Base-by-base conservation (phyloP, 53 echinoderm and acorn worm genomes). In the Zoroaster sp. region DNA sequence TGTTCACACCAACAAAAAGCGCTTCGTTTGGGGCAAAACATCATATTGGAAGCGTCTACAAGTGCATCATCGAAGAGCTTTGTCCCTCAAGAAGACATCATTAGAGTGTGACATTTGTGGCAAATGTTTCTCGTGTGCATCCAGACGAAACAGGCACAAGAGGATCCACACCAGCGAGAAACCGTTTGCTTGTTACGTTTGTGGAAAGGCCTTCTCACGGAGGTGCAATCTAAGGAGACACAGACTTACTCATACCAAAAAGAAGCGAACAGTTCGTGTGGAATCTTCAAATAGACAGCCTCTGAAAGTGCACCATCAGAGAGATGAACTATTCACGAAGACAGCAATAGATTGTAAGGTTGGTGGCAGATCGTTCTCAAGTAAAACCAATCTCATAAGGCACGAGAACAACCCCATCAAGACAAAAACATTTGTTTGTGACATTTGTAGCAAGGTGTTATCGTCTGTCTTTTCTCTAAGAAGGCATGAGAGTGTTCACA, bases 281-380 rank as follows among this genome's bases (percentile, higher is more conserved):
- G n/a, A n/a, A n/a, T n/a, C n/a, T n/a, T n/a, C n/a, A n/a, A n/a
- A n/a, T n/a, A n/a, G n/a, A n/a, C n/a, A n/a, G n/a, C n/a, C n/a
- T n/a, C n/a, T n/a, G n/a, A n/a, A n/a, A n/a, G n/a, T n/a, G n/a
- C n/a, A n/a, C n/a, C n/a, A n/a, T n/a, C n/a, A n/a, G n/a, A n/a
- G n/a, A n/a, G n/a, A n/a, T n/a, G n/a, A n/a, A n/a, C n/a, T n/a
- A n/a, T n/a, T n/a, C n/a, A n/a, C n/a, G n/a, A n/a, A n/a, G n/a
- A n/a, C n/a, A n/a, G n/a, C n/a, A n/a, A n/a, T n/a, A 40, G 4
- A 35, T 8, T 87, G 80, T 43, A 47, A 36, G 23, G 5, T 53
- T 14, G 87, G 91, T 34, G 87, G 73, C 0, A 71, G 70, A 34
- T 33, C 65, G 21, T 91, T 91, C 87, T 34, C 4, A 30, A 34